These are phyloP conservation scores for Cinclus cinclus DNA, from an alignment of 2,113 vertebrate genomes.

Conservation along the genomic window DNA sequence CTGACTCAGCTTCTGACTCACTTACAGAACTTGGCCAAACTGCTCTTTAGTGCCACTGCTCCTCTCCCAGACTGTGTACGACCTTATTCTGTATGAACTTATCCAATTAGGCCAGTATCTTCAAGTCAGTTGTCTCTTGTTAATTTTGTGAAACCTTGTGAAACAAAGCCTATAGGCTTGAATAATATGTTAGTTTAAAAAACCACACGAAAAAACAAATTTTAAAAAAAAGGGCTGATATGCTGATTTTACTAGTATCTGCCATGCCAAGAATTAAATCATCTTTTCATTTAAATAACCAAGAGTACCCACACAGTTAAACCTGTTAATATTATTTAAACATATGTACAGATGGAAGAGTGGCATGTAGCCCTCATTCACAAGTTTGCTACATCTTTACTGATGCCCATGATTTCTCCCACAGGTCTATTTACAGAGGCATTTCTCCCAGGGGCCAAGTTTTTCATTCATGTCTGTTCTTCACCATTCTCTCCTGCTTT, in stretches of 20 bases:
- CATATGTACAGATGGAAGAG: neutral
- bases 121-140: neutral
- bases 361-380: constrained; percentile 24
- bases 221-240: neutral
- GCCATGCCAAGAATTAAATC: neutral
- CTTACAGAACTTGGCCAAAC: neutral
- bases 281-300: constrained; percentile 22
- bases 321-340: constrained; percentile 25
- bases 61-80: neutral
- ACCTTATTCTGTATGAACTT: neutral
- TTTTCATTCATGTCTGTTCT: neutral
- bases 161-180: neutral
- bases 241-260: neutral
- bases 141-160: neutral
- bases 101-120: neutral
- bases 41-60: neutral
- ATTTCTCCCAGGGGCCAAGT: neutral
- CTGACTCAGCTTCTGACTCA: neutral
- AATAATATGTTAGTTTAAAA: neutral
- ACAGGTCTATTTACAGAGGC: neutral
- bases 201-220: too few relatives aligned
- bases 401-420: neutral
- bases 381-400: neutral
- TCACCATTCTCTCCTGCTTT: neutral
- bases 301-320: constrained; percentile 15